phyloP scores from a whole-genome alignment of 2,797 vertebrate genomes.

The Gymnoscopelus microlampas region DNA sequence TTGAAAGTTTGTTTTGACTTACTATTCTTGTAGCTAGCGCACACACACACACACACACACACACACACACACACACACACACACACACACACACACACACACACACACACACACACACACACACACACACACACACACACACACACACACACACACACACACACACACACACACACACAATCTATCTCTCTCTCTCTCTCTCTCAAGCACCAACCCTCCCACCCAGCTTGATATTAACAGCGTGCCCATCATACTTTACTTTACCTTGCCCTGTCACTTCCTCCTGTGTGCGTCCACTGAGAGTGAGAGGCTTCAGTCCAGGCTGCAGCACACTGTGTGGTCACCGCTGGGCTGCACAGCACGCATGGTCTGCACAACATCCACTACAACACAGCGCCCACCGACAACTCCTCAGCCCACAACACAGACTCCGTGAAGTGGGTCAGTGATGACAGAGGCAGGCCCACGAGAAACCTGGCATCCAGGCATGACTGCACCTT shows the following conservation, averaged over 20 bases:
- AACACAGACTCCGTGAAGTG: conserved; percentile 50
- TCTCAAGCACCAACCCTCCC: too few species aligned
- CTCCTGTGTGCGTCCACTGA: conserved; percentile 39
- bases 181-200: too few species aligned
- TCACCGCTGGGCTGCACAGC: conserved; percentile 18
- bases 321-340: conserved; percentile 37
- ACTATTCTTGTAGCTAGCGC: neutral
- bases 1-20: neutral
- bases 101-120: conserved; percentile 14
- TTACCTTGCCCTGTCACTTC: conserved; percentile 60
- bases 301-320: conserved; percentile 53
- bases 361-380: conserved; percentile 42
- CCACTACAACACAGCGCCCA: conserved; percentile 21
- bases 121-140: neutral
- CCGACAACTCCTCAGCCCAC: conserved; percentile 3
- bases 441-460: conserved; percentile 53
- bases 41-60: conserved; percentile 12
- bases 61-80: neutral
- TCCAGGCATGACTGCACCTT: conserved; percentile 45
- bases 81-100: neutral
- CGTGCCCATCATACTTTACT: conserved; percentile 21
- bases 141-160: neutral
- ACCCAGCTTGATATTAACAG: conserved; percentile 26
- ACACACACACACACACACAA: conserved; percentile 12
- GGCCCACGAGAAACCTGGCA: conserved; percentile 53